Evolutionary conservation across 1,140 invertebrate species (phyloP).

Genomic region (Cotesia chilonis): DNA sequence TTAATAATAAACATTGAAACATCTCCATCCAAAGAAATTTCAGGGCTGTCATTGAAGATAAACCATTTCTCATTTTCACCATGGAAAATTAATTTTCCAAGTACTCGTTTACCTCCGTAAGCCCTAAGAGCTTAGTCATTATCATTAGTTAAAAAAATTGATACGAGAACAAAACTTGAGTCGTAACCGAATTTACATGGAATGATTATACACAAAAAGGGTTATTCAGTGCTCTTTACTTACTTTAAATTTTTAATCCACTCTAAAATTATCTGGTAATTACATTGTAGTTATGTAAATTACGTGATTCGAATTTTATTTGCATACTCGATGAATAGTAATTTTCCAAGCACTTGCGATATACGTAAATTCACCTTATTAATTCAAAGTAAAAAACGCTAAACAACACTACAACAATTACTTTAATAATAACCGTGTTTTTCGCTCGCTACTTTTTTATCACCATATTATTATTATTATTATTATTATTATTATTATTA

Average conservation of each 20-base stretch:
- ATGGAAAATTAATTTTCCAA: no score
- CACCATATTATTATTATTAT: no score
- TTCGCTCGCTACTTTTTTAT: not conserved
- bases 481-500: no score
- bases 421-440: no score
- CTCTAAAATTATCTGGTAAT: constrained; percentile 4
- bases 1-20: no score
- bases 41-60: no score
- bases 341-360: constrained; percentile 1
- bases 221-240: not conserved
- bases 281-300: constrained; percentile 22
- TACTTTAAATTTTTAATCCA: constrained; percentile 12
- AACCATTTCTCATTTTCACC: no score
- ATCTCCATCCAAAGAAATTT: no score
- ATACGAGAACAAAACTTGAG: not conserved
- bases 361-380: not conserved
- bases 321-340: constrained; percentile 8
- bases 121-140: no score
- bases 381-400: constrained; percentile 3
- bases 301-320: constrained; percentile 22
- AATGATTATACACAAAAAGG: not conserved
- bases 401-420: no score
- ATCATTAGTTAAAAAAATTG: no score
- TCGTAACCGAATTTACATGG: not conserved
- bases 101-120: no score